Base-by-base conservation (phyloP, 2,888 invertebrate species). In the Drosophila macrothrix region DNA sequence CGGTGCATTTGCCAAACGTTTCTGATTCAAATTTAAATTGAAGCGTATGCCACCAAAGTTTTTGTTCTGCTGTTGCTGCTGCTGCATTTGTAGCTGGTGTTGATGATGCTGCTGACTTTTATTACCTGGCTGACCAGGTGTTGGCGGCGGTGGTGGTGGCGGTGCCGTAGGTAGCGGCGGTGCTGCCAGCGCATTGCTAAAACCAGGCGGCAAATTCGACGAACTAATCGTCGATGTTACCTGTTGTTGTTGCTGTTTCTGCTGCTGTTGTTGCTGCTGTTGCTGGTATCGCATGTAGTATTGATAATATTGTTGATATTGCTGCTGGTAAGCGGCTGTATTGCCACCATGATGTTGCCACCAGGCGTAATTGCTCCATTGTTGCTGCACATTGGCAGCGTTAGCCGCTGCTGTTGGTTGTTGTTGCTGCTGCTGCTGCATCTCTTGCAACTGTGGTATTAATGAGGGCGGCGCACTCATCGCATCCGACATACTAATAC, bases 91-190 rank as follows among this genome's bases (percentile, higher is more conserved):
- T 22, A 80, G 78, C 10, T 76, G 72, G 16, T 74, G 62, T 10
- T 78, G 67, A 10, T 77, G 68, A 37, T 70, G 75, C 7, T 60
- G 75, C 10, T 60, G 77, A 54, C 65, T 75, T 54, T 80, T 80
- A 31, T 61, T 75, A 66, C 80, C 76, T 35, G 76, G 41, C 58
- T 76, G 84, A 55, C 83, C 87, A 33, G 93, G 92, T 52, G 94
- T 93, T 39, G 94, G 93, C 4, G 84, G 84, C 6, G 80, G 76
- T 59, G 93, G 93, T 53, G 91, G 90, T 28, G 95, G 94, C 58
- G 95, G 95, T 61, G 94, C 94, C 41, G 95, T 94, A 22, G 95
- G 95, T 73, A 95, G 95, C n/a, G 95, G 94, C 74, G 94, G 92
- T 73, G 94, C 91, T 43, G 80, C 80, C 55, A 92, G 76, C 0